Evolutionary conservation across 2,113 vertebrate genomes (phyloP).

Genomic region (Trogon melanurus): DNA sequence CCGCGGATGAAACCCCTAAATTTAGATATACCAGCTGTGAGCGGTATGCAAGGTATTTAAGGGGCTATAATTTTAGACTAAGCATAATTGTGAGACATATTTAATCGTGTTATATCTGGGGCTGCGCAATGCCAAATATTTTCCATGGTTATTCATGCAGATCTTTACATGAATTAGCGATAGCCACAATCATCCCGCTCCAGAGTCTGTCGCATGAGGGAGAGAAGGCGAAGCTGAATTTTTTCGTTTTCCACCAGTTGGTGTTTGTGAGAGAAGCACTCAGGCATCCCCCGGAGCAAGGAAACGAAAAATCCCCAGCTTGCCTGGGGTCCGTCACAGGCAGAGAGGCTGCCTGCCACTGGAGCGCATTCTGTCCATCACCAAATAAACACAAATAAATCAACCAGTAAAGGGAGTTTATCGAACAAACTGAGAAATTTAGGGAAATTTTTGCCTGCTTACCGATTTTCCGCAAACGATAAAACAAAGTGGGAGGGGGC

Average conservation of each 20-base stretch:
- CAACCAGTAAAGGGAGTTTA: neutral
- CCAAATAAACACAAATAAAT: neutral
- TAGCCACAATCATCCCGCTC: neutral
- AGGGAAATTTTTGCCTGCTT: neutral
- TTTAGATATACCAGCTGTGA: slow-evolving; percentile 60
- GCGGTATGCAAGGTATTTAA: neutral
- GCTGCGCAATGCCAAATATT: slow-evolving; percentile 46
- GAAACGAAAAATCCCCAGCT: neutral
- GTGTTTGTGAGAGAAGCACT: neutral
- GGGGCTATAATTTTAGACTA: slow-evolving; percentile 55
- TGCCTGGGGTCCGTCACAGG: neutral
- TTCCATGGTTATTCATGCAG: slow-evolving; percentile 47
- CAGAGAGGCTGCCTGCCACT: neutral
- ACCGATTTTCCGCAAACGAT: neutral
- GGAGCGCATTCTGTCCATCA: neutral
- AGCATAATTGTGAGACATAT: slow-evolving; percentile 50
- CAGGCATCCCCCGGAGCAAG: neutral
- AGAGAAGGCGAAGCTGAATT: neutral
- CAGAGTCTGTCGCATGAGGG: rapidly evolving
- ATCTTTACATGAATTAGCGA: neutral
- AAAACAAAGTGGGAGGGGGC: too few relatives aligned
- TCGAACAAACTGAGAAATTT: neutral
- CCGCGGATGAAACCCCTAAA: slow-evolving; percentile 20
- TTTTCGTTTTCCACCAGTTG: neutral
- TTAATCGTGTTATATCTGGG: slow-evolving; percentile 17